These are phyloP conservation scores for Hiodon tergisus DNA, from an alignment of 2,113 vertebrate genomes.

Conservation along the genomic window DNA sequence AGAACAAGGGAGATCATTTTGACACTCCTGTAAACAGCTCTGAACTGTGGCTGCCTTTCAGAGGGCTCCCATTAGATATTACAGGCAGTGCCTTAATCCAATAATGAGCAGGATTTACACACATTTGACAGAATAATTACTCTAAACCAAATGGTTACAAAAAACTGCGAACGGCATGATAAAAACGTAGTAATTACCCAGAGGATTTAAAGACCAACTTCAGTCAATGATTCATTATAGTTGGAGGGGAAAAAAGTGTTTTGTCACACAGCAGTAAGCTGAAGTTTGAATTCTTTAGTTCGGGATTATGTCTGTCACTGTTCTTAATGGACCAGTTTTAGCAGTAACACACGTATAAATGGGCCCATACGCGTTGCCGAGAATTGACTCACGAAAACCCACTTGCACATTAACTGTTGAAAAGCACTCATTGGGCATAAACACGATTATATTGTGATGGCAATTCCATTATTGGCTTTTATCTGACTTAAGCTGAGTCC, in stretches of 20 bases:
- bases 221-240: not conserved
- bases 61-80: constrained; percentile 16
- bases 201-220: not conserved
- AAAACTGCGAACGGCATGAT: constrained; percentile 21
- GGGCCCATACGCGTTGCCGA: too few relatives aligned
- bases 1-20: not conserved
- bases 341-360: too few relatives aligned
- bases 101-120: constrained; percentile 45
- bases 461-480: too few relatives aligned
- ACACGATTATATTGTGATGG: too few relatives aligned
- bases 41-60: not conserved
- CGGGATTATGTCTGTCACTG: not conserved
- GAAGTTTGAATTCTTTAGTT: not conserved
- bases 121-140: constrained; percentile 44
- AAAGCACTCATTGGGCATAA: too few relatives aligned
- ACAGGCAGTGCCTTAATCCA: constrained; percentile 37
- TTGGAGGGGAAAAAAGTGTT: constrained; percentile 3
- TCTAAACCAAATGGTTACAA: constrained; percentile 25
- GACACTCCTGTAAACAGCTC: constrained; percentile 12
- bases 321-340: not conserved
- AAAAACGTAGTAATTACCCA: constrained; percentile 11
- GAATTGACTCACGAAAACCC: too few relatives aligned
- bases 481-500: too few relatives aligned
- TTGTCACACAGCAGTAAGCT: not conserved
- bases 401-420: too few relatives aligned